Conservation (phyloP, 2,113 vertebrate genomes). For the Myanophis thanlyinensis region DNA sequence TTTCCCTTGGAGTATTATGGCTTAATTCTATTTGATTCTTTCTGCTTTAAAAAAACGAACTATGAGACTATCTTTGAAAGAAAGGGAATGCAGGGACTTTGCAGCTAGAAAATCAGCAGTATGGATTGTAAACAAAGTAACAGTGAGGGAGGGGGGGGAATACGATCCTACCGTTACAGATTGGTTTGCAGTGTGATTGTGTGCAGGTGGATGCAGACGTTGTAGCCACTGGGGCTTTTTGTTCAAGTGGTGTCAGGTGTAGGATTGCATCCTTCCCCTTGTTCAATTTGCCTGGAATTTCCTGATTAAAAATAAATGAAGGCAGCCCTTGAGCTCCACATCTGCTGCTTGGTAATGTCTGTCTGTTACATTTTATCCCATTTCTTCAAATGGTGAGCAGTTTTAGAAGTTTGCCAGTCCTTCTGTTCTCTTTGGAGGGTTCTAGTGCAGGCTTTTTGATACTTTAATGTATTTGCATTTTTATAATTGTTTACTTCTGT, state of each 20-base stretch:
- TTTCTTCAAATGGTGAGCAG: not conserved
- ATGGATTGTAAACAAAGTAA: conserved; percentile 28
- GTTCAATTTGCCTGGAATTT: not conserved
- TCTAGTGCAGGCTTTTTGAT: not conserved
- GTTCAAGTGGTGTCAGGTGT: not conserved
- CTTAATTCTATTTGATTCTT: not conserved
- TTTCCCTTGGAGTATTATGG: conserved; percentile 17
- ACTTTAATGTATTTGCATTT: not conserved
- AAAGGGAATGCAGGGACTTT: conserved; percentile 40
- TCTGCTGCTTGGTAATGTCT: not conserved
- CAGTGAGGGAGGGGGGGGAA: not conserved
- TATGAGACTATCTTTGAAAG: conserved; percentile 17
- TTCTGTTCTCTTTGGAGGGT: not conserved
- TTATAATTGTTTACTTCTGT: not conserved
- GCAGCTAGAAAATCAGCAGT: conserved; percentile 13
- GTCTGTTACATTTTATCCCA: not conserved
- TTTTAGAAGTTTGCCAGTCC: not conserved
- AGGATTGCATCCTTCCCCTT: not conserved
- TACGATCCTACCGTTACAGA: not conserved
- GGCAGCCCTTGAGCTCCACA: not conserved
- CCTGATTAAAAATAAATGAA: not conserved
- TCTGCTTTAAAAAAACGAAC: not conserved
- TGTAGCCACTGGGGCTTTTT: not conserved
- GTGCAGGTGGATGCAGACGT: not conserved
- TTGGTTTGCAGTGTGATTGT: not conserved